These are phyloP conservation scores for Tonatia bakeri DNA, from an alignment of 2,113 vertebrate genomes.

Conservation along the genomic window DNA sequence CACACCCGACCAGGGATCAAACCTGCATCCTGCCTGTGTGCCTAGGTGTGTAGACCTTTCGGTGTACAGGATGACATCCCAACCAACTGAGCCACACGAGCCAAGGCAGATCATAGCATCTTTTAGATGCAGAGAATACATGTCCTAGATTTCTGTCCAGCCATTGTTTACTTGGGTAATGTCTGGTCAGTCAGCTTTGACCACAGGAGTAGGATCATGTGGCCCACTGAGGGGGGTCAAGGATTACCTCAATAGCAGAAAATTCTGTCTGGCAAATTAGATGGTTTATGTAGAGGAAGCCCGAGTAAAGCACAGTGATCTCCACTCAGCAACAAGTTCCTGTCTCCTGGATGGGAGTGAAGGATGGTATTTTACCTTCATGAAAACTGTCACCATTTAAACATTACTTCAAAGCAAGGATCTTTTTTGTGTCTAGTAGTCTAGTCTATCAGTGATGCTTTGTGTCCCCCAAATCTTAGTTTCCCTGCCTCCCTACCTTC, in stretches of 20 bases:
- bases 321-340: no score
- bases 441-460: not conserved
- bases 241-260: not conserved
- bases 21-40: no score
- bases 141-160: not conserved
- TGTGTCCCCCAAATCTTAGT: not conserved
- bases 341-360: not conserved
- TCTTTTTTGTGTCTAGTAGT: not conserved
- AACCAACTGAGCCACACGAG: no score
- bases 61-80: no score
- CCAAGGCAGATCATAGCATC: not conserved
- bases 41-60: no score
- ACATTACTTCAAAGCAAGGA: not conserved
- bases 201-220: not conserved
- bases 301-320: not conserved
- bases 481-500: not conserved
- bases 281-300: not conserved
- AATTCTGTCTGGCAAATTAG: not conserved
- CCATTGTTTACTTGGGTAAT: not conserved
- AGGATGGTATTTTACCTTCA: not conserved
- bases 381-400: constrained; percentile 20
- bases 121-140: not conserved
- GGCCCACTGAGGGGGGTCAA: not conserved
- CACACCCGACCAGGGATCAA: no score
- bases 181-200: not conserved